Evolutionary conservation across 2,888 invertebrate genomes (phyloP), one percentile per base, ranked within the genome.

Genomic region (Herminia tarsipennalis): DNA sequence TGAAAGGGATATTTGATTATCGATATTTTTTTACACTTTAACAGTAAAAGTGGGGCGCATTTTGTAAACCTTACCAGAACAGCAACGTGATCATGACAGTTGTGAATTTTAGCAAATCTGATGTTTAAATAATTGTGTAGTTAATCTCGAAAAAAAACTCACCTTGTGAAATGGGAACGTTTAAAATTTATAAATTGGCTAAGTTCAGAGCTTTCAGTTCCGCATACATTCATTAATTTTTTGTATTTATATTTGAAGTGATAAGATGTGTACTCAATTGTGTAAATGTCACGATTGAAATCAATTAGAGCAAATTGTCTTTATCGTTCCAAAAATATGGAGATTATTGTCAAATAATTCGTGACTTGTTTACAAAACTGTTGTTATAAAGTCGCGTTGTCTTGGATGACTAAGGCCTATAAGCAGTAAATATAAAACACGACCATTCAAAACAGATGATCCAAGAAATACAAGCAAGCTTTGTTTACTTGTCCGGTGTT

Each of bases 401-500:
- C n/a, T 12, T 12, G 18, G 9, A n/a, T 2, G 2, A 16, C 5
- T 12, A 25, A 25, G 8, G 16, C 2, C 12, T 24, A 25, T 12
- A 8, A 8, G 20, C 18, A 21, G 12, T 25, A 36, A 36, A 36
- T 17, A 14, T 35, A 29, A 24, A 20, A 46, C 42, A 50, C 22
- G 56, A 33, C 44, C 44, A 49, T 32, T 33, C 34, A 33, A 40
- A 56, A 50, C 52, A 41, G 47, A 48, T 48, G 32, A 51, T 48
- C 35, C 10, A 33, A 45, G 22, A 29, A 34, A 36, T 49, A 6
- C 9, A 29, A 55, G 51, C 45, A 44, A 41, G 44, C 52, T 21
- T 47, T 65, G 44, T 60, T 36, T 56, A 50, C 48, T 53, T 46
- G 62, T 43, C 51, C 50, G 39, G 45, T 47, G 40, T 40, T 56